Evolutionary conservation across 2,113 vertebrate species (phyloP), one percentile per base, ranked within the genome.

Genomic region (Sander lucioperca): DNA sequence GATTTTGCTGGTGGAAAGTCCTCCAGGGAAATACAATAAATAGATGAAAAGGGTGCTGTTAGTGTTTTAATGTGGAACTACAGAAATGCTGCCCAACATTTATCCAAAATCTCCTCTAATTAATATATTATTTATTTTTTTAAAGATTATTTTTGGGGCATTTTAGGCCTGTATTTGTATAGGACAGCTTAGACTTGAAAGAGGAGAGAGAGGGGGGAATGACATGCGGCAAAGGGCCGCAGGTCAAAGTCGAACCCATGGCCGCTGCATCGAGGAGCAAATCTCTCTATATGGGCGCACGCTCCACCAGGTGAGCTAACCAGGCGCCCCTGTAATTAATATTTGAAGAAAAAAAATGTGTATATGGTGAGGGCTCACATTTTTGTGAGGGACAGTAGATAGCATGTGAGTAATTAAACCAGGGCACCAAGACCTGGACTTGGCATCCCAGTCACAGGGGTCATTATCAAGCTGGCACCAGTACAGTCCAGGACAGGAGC

Each of bases 361-460:
- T 15, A 45, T 61, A 6, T n/a, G n/a, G n/a, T 45, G 59, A 53
- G 33, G 57, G 30, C 10, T 57, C 33, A 58, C 43, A 61, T 76
- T 53, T 69, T 27, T 70, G 47, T n/a, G 54, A 81, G 21, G 45
- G 9, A 61, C 58, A 54, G 57, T 15, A 23, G 50, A 70, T 61
- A 25, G n/a, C 5, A 59, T 65, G 25, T 50, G 39, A 81, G 79
- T 73, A 53, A 84, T 75, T 74, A 69, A 53, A 69, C 39, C 39
- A 74, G 81, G 66, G 30, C 85, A 77, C 70, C 13, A 21, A 80
- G 69, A 82, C 82, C 77, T 74, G 78, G 16, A 66, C 58, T 19
- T 66, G 69, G 58, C 27, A 53, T 80, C 36, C 43, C 36, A 63
- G 69, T 86, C 59, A 75, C 4, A 47, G 25, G 18, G 3, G 13